A percentile compares a stretch with the other conserved stretches of the same genome.
phyloP scores from a whole-genome alignment of 92 coral and sea anemone genomes.

The Phenganax stokvisi region DNA sequence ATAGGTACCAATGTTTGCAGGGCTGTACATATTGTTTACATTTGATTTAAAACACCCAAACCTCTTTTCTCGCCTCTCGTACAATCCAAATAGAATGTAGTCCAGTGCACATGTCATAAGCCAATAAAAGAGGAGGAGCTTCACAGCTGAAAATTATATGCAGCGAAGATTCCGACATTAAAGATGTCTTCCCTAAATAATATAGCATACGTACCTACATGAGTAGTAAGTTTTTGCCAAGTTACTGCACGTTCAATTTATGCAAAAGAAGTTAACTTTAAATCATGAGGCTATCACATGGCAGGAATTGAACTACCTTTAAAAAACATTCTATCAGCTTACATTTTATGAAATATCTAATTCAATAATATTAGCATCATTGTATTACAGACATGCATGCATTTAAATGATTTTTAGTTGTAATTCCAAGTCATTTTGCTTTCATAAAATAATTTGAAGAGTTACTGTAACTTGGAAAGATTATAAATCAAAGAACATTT shows the following conservation, averaged over 20 bases:
- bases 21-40: background rate
- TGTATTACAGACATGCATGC: too few relatives aligned
- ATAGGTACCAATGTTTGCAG: background rate
- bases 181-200: constrained; percentile 59
- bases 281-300: too few relatives aligned
- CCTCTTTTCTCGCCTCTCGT: constrained; percentile 78
- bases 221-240: background rate
- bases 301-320: too few relatives aligned
- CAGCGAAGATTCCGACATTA: constrained; percentile 69
- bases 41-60: background rate
- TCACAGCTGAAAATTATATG: constrained; percentile 63
- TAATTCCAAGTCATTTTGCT: too few relatives aligned
- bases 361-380: too few relatives aligned
- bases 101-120: constrained; percentile 75
- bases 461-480: too few relatives aligned
- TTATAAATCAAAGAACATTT: too few relatives aligned
- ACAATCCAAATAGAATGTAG: constrained; percentile 76
- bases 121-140: constrained; percentile 67
- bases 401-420: too few relatives aligned
- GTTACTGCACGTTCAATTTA: background rate
- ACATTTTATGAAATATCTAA: too few relatives aligned
- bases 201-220: background rate
- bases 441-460: too few relatives aligned
- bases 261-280: too few relatives aligned
- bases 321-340: too few relatives aligned